Conservation (phyloP, 2,797 vertebrate genomes). For the Silurus aristotelis region DNA sequence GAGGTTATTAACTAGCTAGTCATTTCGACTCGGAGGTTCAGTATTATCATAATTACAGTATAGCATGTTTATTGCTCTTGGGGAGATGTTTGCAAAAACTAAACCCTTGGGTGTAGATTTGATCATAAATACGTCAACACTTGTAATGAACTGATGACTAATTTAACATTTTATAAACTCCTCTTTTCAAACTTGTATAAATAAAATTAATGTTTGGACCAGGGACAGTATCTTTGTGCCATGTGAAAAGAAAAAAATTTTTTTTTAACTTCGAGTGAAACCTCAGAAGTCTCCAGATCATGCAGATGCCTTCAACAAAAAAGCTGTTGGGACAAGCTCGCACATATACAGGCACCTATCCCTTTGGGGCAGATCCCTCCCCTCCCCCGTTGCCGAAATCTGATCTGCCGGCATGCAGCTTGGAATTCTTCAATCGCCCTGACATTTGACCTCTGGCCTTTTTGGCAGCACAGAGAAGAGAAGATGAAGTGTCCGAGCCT, state of each 20-base stretch:
- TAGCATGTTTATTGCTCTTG: neutral
- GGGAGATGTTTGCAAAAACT: neutral
- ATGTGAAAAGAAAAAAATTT: constrained; percentile 46
- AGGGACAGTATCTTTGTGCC: neutral
- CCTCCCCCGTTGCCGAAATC: constrained; percentile 78
- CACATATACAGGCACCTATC: constrained; percentile 73
- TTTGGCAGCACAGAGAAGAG: constrained; percentile 82
- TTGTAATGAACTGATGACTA: neutral
- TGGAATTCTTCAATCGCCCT: constrained; percentile 86
- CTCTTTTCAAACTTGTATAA: too few relatives aligned
- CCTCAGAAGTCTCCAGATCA: constrained; percentile 61
- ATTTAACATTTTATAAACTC: neutral
- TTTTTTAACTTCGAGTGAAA: constrained; percentile 65
- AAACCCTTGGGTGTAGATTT: neutral
- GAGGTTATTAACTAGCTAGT: too few relatives aligned
- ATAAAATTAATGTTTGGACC: neutral
- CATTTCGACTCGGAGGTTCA: too few relatives aligned
- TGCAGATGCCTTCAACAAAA: constrained; percentile 61
- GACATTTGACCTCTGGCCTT: constrained; percentile 85
- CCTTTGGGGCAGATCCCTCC: constrained; percentile 68
- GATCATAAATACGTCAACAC: neutral
- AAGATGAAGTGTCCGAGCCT: constrained; percentile 84
- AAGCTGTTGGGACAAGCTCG: constrained; percentile 67
- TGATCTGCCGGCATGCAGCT: constrained; percentile 83
- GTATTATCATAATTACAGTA: neutral